Evolutionary conservation across 2,888 invertebrate species (phyloP).

Genomic region (Hermaeophaga mercurialis): DNA sequence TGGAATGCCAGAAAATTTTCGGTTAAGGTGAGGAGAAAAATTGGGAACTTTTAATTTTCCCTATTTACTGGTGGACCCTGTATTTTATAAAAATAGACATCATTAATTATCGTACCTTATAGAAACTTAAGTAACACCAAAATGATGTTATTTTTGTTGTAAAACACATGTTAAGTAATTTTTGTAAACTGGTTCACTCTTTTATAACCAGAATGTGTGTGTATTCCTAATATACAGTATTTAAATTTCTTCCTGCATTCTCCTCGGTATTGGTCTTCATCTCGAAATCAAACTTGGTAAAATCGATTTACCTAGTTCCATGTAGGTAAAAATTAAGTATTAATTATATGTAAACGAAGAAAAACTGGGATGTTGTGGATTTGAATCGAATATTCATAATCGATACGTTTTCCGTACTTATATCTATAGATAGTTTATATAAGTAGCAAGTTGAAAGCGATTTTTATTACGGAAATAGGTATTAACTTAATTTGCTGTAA

Average conservation of each 20-base stretch:
- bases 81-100: too few relatives aligned
- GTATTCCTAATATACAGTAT: too few relatives aligned
- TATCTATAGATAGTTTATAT: constrained; percentile 7
- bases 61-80: too few relatives aligned
- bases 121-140: too few relatives aligned
- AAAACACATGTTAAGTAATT: too few relatives aligned
- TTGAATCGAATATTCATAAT: background rate
- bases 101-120: too few relatives aligned
- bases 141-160: too few relatives aligned
- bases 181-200: too few relatives aligned
- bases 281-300: background rate
- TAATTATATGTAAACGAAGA: background rate
- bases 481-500: constrained; percentile 10
- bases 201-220: too few relatives aligned
- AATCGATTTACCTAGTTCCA: constrained; percentile 1
- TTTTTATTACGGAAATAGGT: constrained; percentile 15
- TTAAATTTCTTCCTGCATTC: constrained; percentile 2
- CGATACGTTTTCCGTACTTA: background rate
- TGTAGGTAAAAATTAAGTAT: background rate
- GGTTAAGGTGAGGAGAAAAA: too few relatives aligned
- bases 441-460: constrained; percentile 10
- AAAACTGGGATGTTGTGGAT: background rate
- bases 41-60: too few relatives aligned
- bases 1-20: too few relatives aligned
- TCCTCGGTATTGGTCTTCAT: background rate